Evolutionary conservation across 2,888 invertebrate genomes (phyloP).

Genomic region (Pseudeuparius sepicola): DNA sequence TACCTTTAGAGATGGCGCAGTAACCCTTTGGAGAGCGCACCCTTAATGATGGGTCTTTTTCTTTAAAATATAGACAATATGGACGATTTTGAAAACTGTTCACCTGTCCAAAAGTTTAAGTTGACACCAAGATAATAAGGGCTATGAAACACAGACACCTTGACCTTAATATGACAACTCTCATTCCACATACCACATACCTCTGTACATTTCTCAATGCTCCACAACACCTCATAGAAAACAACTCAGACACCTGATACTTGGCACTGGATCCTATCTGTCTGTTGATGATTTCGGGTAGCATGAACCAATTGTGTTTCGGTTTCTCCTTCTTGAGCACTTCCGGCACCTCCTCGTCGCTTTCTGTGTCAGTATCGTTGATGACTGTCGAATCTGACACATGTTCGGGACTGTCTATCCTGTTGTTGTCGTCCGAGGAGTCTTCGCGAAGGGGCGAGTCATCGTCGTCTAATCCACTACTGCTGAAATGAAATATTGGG

Average conservation of each 20-base stretch:
- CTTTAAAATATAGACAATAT: too few species aligned
- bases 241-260: slow-evolving; percentile 27
- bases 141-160: too few species aligned
- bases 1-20: too few species aligned
- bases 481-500: neutral
- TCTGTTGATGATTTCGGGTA: slow-evolving; percentile 56
- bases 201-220: slow-evolving; percentile 75
- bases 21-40: too few species aligned
- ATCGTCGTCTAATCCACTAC: slow-evolving; percentile 15
- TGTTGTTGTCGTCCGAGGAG: slow-evolving; percentile 15
- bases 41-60: too few species aligned
- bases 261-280: slow-evolving; percentile 43
- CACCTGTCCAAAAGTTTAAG: too few species aligned
- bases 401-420: slow-evolving; percentile 13
- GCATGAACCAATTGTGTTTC: slow-evolving; percentile 53
- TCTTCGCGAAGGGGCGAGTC: slow-evolving; percentile 18
- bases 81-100: too few species aligned
- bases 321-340: slow-evolving; percentile 52
- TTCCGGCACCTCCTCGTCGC: slow-evolving; percentile 28
- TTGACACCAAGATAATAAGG: too few species aligned
- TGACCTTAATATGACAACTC: too few species aligned
- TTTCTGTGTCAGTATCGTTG: slow-evolving; percentile 31
- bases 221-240: slow-evolving; percentile 57
- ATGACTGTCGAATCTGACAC: slow-evolving; percentile 23
- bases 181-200: too few species aligned